Conservation (phyloP, 2,113 vertebrate genomes). For the Cheirogaleus medius region DNA sequence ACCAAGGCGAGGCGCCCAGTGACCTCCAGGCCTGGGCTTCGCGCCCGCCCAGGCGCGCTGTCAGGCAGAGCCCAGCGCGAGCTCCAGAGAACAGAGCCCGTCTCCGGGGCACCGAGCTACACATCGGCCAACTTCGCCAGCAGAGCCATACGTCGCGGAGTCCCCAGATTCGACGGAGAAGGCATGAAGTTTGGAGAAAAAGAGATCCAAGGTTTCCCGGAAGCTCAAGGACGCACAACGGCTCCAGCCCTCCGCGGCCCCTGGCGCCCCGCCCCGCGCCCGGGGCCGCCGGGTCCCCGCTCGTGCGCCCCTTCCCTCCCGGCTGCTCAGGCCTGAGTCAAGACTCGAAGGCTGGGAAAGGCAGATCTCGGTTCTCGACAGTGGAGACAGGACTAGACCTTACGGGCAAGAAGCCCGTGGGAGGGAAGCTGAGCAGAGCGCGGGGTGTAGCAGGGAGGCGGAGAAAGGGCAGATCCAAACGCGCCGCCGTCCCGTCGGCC, state of each 20-base stretch:
- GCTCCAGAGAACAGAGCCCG: background rate
- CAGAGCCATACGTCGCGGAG: background rate
- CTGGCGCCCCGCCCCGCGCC: too few relatives aligned
- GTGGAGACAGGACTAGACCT: background rate
- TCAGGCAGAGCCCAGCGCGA: background rate
- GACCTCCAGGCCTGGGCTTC: background rate
- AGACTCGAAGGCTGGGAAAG: background rate
- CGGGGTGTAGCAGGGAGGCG: background rate
- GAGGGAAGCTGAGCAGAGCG: background rate
- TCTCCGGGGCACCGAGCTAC: too few relatives aligned
- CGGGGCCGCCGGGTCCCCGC: background rate
- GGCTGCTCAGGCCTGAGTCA: background rate
- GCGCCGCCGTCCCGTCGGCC: background rate
- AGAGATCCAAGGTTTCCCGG: accelerated
- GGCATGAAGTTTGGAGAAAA: accelerated
- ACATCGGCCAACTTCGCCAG: background rate
- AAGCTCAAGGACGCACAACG: accelerated
- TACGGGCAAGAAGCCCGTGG: accelerated
- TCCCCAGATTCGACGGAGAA: accelerated
- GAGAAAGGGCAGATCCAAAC: background rate
- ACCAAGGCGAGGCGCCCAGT: accelerated
- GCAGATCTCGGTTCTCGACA: background rate
- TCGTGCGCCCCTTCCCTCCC: background rate
- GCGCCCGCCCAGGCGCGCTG: background rate
- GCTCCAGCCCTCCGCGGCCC: background rate